These are phyloP conservation scores for Nebria ingens DNA, from an alignment of 1,140 invertebrate species.

Conservation along the genomic window DNA sequence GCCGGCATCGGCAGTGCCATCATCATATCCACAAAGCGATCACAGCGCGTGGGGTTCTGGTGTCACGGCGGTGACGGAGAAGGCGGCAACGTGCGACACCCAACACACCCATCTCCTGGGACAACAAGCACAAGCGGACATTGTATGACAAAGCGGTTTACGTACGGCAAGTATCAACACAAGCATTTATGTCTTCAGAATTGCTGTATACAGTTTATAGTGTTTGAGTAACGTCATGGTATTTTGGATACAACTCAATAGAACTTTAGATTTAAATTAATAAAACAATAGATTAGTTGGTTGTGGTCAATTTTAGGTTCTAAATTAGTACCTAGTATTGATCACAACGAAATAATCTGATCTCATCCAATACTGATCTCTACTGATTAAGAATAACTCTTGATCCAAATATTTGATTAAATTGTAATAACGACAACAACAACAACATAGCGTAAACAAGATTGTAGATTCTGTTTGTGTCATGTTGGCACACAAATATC, in stretches of 20 bases:
- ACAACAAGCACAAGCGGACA: constrained; percentile 8
- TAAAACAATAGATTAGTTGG: not conserved
- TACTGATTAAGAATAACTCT: no score
- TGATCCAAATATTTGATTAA: no score
- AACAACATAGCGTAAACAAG: no score
- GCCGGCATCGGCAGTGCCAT: not conserved
- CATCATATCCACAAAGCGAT: not conserved
- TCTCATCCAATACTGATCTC: no score
- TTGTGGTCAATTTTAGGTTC: no score
- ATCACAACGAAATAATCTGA: no score
- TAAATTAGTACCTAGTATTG: no score
- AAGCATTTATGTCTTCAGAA: not conserved
- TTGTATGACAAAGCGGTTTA: not conserved
- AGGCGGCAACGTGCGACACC: constrained; percentile 2
- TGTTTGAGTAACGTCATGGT: not conserved
- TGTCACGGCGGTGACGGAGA: not conserved
- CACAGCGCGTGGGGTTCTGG: not conserved
- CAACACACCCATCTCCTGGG: not conserved
- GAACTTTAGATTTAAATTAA: not conserved
- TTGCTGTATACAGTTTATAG: not conserved
- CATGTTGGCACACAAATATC: no score
- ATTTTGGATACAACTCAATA: not conserved
- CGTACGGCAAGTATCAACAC: not conserved
- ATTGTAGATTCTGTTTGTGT: no score
- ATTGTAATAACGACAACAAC: no score